phyloP scores from a whole-genome alignment of 2,888 invertebrate species.

The Eilema caniola region DNA sequence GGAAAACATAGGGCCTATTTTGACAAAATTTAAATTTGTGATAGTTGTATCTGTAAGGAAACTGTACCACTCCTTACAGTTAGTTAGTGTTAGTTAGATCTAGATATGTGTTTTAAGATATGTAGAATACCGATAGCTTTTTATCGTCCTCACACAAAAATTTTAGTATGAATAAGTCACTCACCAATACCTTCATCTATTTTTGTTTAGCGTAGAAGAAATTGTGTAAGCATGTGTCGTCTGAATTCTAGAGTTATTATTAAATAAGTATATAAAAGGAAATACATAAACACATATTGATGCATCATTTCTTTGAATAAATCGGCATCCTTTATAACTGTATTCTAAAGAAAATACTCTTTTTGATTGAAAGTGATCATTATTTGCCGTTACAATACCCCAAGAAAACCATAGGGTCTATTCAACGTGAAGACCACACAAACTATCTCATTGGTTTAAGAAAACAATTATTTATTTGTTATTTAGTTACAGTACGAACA shows the following conservation, averaged over 20 bases:
- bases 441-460: not conserved
- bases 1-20: not conserved
- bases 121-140: too few species aligned
- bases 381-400: not conserved
- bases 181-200: too few species aligned
- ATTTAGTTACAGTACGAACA: not conserved
- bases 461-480: not conserved
- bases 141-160: too few species aligned
- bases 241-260: too few species aligned
- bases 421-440: constrained; percentile 7
- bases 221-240: too few species aligned
- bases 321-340: constrained; percentile 1
- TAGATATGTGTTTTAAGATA: too few species aligned
- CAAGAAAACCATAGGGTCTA: not conserved
- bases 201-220: too few species aligned
- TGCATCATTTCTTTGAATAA: not conserved
- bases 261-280: not conserved
- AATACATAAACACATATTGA: not conserved
- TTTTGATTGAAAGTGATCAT: not conserved
- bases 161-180: too few species aligned
- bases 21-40: not conserved
- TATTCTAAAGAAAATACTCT: not conserved
- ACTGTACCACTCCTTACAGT: too few species aligned
- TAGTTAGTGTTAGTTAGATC: too few species aligned
- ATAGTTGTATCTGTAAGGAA: not conserved